Evolutionary conservation across 92 coral and sea anemone genomes (phyloP).

Genomic region (Paragorgia papillata): DNA sequence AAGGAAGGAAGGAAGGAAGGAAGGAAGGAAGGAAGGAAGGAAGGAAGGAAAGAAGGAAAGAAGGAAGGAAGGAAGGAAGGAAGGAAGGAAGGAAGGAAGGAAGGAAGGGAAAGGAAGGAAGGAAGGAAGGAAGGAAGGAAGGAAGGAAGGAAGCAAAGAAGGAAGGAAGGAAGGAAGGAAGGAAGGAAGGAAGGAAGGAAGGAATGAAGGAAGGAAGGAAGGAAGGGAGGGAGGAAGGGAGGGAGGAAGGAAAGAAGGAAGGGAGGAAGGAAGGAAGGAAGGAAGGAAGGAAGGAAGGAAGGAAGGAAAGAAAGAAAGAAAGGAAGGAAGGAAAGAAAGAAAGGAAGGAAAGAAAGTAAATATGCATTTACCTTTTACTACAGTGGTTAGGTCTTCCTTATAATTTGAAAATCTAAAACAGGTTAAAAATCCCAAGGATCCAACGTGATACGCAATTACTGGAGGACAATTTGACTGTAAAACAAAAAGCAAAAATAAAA

Average conservation of each 20-base stretch:
- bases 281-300: constrained; percentile 7
- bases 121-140: not conserved
- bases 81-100: not conserved
- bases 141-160: not conserved
- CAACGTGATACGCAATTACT: constrained; percentile 90
- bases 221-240: not conserved
- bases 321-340: not conserved
- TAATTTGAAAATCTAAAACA: constrained; percentile 80
- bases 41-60: too few relatives aligned
- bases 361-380: constrained; percentile 59
- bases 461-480: constrained; percentile 92
- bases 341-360: not conserved
- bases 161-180: not conserved
- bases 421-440: constrained; percentile 91
- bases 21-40: not conserved
- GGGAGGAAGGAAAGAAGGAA: constrained; percentile 14
- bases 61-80: not conserved
- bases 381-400: constrained; percentile 59
- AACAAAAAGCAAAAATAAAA: not conserved
- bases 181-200: not conserved
- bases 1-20: not conserved
- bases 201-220: not conserved
- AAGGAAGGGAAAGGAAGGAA: not conserved
- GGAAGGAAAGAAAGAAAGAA: not conserved
- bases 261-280: constrained; percentile 16